Base-by-base conservation (phyloP, 2,888 invertebrate genomes). In the Mesorhabditis belari region DNA sequence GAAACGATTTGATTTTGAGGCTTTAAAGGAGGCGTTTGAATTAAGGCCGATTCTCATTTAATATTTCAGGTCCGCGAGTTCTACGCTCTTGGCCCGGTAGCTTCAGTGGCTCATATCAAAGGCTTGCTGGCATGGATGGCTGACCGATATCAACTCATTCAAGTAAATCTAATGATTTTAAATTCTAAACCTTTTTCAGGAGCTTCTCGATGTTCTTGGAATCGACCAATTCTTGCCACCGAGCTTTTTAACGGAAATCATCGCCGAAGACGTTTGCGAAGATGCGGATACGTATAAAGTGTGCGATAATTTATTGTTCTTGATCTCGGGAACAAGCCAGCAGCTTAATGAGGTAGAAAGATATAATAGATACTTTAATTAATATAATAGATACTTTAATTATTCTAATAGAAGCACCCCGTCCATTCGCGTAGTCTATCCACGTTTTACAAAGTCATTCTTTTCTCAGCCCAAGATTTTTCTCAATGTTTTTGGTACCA, bases 271-370 rank as follows among this genome's bases (percentile, higher is more conserved):
- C 25, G 56, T 75, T 3, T 75, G 74, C 57, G 58, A 52, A 6
- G 25, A 57, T 65, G 82, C 85, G 54, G 83, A 85, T 60, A 86
- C 87, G 64, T 85, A 86, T 75, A 83, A 83, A 58, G 84, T 90
- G 57, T 90, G 90, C 79, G 86, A 87, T 73, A 88, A 88, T 78
- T 77, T 87, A 0, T 70, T 90, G 61, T 89, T 90, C 77, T 81
- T 88, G 6, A 71, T 90, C 0, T 87, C 86, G 68, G 91, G 91
- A 90, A 54, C 55, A 12, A 55, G 59, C 12, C 9, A 57, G 0
- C 62, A 63, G 49, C 23, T 63, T 25, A 64, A 63, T 56, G 6
- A 27, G 55, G 60, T 55, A 19, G 9, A n/a, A n/a, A n/a, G n/a
- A n/a, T n/a, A n/a, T n/a, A n/a, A n/a, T n/a, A n/a, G n/a, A n/a